Evolutionary conservation across 2,888 invertebrate species (phyloP).

Genomic region (Agrotis clavis): DNA sequence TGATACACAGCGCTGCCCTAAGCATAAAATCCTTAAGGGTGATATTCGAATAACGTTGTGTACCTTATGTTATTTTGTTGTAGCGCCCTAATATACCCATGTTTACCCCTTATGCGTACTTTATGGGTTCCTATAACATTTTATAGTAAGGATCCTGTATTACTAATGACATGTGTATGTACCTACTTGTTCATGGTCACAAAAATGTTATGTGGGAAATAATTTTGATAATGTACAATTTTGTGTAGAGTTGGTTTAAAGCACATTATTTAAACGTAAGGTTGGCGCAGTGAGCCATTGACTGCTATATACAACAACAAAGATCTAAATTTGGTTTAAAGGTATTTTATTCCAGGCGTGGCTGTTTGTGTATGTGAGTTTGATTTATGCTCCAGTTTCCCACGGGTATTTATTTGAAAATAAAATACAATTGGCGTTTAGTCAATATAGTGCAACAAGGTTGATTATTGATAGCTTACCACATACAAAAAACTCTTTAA

Average conservation of each 20-base stretch:
- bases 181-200: constrained; percentile 31
- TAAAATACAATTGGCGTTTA: too few relatives aligned
- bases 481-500: too few relatives aligned
- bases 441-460: too few relatives aligned
- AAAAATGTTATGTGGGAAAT: background rate
- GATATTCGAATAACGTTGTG: constrained; percentile 65
- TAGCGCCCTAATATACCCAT: constrained; percentile 65
- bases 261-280: too few relatives aligned
- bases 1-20: constrained; percentile 31
- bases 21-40: constrained; percentile 66
- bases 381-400: too few relatives aligned
- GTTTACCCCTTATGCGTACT: constrained; percentile 59
- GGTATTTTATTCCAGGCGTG: too few relatives aligned
- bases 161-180: constrained; percentile 46
- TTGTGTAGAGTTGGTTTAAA: background rate
- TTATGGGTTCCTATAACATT: constrained; percentile 59
- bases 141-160: constrained; percentile 50
- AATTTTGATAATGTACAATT: background rate
- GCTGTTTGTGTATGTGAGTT: too few relatives aligned
- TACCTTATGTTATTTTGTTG: constrained; percentile 68
- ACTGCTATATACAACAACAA: too few relatives aligned
- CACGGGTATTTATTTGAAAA: too few relatives aligned
- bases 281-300: too few relatives aligned
- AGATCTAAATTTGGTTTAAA: too few relatives aligned
- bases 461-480: too few relatives aligned